Base-by-base conservation (phyloP, 2,113 vertebrate genomes). In the Hymenochirus boettgeri region DNA sequence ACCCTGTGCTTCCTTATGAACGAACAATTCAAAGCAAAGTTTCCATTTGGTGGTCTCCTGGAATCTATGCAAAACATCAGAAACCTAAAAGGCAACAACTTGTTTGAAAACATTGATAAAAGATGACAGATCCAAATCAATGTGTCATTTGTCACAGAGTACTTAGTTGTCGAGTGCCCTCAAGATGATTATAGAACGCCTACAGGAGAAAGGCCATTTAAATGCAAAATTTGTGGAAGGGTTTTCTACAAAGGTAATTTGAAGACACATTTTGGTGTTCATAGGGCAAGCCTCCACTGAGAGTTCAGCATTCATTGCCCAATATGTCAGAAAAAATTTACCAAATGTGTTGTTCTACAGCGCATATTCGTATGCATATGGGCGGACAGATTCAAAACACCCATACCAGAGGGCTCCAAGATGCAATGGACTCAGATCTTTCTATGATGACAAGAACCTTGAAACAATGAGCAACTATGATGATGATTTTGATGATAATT, bases 241-340 rank as follows among this genome's bases (percentile, higher is more conserved):
- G 96, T 99, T 99, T 75, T 99, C 96, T 82, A 99, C 96, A 99
- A 99, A 79, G 96, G 96, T 79, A 99, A 99, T 83, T 86, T 99
- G 70, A 99, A 99, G 88, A 99, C 96, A 19, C 96, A 99, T 82
- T 99, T 98, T 66, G 96, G 96, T 57, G 96, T 99, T 69, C 96
- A 99, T 82, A 90, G 96, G 55, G 93, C 96, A 33, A 98, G 83
- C 96, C 96, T 3, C 96, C 96, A 19, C 90, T 99, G 55, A 85
- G 96, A 31, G 96, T 99, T 64, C 96, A 99, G 75, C 96, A 99
- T 76, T 99, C 96, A 0, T n/a, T 99, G 96, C 78, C 96, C 96
- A 58, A 99, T 99, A 77, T 99, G 96, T 84, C 96, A 99, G 84
- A 99, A 98, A 84, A 99, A 98, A 88, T 99, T 99, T 86, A 99